Conservation (phyloP, 2,888 invertebrate genomes). For the Hemaris fuciformis region DNA sequence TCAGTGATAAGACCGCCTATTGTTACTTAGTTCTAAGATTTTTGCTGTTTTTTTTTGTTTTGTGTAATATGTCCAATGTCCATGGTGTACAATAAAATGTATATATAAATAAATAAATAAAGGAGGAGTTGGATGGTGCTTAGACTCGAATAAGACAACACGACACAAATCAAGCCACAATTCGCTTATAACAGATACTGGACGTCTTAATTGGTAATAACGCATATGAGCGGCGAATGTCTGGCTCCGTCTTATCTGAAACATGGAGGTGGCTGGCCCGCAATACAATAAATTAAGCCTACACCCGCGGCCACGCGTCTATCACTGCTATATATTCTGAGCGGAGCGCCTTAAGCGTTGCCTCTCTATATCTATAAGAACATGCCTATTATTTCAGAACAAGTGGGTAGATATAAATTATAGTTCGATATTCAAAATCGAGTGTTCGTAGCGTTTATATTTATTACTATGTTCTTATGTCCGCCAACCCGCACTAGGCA, state of each 20-base stretch:
- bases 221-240: conserved; percentile 26
- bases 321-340: not conserved
- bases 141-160: too few species aligned
- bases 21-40: too few species aligned
- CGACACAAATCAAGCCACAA: not conserved
- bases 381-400: not conserved
- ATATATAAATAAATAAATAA: too few species aligned
- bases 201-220: conserved; percentile 30
- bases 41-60: too few species aligned
- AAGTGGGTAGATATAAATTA: not conserved
- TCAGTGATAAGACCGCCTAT: too few species aligned
- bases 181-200: conserved; percentile 22
- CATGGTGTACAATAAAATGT: too few species aligned
- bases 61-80: too few species aligned
- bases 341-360: not conserved
- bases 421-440: too few species aligned
- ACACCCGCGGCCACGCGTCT: not conserved
- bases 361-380: not conserved
- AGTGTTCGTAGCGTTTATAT: too few species aligned
- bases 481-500: too few species aligned
- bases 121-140: too few species aligned
- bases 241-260: conserved; percentile 32
- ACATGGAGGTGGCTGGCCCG: conserved; percentile 26
- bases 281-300: conserved; percentile 34
- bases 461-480: too few species aligned